phyloP scores from a whole-genome alignment of 2,113 vertebrate genomes.

The Sander lucioperca region DNA sequence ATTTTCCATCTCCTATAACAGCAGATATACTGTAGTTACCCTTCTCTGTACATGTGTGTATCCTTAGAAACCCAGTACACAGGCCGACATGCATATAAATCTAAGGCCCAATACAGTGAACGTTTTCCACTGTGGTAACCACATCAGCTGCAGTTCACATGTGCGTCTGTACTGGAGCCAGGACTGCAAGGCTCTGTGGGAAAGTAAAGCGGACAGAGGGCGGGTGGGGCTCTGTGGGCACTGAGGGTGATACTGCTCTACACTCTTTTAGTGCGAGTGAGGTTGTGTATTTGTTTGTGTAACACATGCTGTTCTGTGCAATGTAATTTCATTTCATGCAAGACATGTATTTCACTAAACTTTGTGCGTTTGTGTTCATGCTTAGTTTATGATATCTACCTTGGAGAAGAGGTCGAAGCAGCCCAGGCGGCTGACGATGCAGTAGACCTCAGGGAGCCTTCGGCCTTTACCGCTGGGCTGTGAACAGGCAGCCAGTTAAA shows the following conservation, averaged over 20 bases:
- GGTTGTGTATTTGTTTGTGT: constrained; percentile 16
- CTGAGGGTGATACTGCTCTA: constrained; percentile 73
- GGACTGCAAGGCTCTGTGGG: constrained; percentile 31
- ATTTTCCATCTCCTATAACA: neutral
- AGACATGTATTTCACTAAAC: neutral
- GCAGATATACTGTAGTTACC: constrained; percentile 6
- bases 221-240: constrained; percentile 70
- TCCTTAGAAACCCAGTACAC: constrained; percentile 18
- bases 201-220: constrained; percentile 28
- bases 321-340: neutral
- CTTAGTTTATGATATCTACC: constrained; percentile 76
- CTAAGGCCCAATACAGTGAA: constrained; percentile 55
- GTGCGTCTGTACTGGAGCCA: constrained; percentile 49
- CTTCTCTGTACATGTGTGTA: neutral
- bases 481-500: constrained; percentile 39
- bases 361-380: constrained; percentile 2
- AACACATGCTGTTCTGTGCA: neutral
- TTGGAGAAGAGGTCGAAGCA: constrained; percentile 99
- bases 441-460: constrained; percentile 97
- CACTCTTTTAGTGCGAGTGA: neutral
- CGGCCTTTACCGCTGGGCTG: constrained; percentile 95
- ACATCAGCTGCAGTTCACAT: constrained; percentile 73
- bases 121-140: constrained; percentile 59
- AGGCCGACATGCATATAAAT: constrained; percentile 52
- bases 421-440: constrained; percentile 96